These are phyloP conservation scores for Prosopocoilus inquinatus DNA, from an alignment of 2,888 invertebrate species.

Conservation along the genomic window DNA sequence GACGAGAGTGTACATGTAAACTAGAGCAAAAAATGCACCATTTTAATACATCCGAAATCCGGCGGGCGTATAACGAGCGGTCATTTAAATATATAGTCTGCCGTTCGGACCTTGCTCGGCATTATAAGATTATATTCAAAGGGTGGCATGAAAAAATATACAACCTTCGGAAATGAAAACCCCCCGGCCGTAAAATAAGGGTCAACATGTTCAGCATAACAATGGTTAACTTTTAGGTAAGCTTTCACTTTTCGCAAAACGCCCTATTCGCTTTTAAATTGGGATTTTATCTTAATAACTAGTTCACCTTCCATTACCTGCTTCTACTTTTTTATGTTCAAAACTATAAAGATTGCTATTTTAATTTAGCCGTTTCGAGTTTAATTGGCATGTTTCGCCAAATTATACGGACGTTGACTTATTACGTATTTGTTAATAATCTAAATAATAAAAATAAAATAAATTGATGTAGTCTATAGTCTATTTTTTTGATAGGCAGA, in stretches of 20 bases:
- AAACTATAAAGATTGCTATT: too few species aligned
- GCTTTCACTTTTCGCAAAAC: constrained; percentile 18
- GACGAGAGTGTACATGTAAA: constrained; percentile 1
- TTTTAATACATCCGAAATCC: constrained; percentile 15
- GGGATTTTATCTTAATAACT: constrained; percentile 12
- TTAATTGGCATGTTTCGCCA: too few species aligned
- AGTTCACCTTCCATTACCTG: too few species aligned
- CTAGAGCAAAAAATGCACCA: constrained; percentile 11
- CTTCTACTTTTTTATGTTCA: too few species aligned
- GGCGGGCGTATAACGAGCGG: constrained; percentile 6
- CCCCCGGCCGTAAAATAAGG: constrained; percentile 44
- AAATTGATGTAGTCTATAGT: too few species aligned
- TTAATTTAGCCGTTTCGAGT: too few species aligned
- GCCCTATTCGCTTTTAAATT: constrained; percentile 16
- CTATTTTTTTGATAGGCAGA: too few species aligned
- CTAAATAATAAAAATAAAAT: too few species aligned
- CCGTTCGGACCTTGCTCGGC: constrained; percentile 32
- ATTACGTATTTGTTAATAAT: too few species aligned
- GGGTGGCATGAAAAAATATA: constrained; percentile 41
- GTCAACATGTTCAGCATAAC: constrained; percentile 42
- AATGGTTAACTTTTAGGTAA: constrained; percentile 29
- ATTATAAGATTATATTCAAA: constrained; percentile 46
- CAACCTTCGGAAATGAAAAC: constrained; percentile 47
- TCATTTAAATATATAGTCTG: constrained; percentile 25
- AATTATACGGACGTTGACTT: too few species aligned